phyloP scores from a whole-genome alignment of 2,888 invertebrate species.

The Ariolimax columbianus region DNA sequence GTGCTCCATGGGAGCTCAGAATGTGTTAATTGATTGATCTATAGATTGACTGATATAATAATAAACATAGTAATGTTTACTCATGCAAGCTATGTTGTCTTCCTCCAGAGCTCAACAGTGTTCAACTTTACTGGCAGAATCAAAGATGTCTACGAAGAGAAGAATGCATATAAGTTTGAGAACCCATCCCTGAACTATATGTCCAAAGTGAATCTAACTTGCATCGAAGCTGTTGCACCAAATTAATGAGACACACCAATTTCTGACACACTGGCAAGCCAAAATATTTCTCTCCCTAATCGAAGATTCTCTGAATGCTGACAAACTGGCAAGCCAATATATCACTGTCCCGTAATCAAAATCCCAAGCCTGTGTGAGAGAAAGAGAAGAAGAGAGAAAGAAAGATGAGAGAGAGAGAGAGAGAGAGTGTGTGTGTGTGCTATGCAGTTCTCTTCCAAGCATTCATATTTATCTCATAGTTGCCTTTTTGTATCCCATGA shows the following conservation, averaged over 20 bases:
- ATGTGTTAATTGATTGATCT: no score
- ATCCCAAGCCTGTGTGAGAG: no score
- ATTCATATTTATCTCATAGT: no score
- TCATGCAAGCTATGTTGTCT: neutral
- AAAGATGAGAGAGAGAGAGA: no score
- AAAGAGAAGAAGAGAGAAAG: no score
- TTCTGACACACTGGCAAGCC: neutral
- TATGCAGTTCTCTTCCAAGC: no score
- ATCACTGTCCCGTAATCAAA: no score
- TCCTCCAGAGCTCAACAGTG: slow-evolving; percentile 20
- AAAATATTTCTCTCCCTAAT: no score
- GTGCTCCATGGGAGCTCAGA: no score
- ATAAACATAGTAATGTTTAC: neutral
- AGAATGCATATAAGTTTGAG: slow-evolving; percentile 14
- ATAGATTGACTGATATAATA: neutral
- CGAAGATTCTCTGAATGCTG: no score
- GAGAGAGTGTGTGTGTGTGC: no score
- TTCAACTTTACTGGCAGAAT: slow-evolving; percentile 24
- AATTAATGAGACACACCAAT: neutral
- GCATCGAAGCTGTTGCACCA: neutral
- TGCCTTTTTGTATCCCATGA: no score
- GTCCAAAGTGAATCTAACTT: neutral
- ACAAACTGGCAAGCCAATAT: neutral
- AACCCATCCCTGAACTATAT: slow-evolving; percentile 27
- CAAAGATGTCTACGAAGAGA: slow-evolving; percentile 25